Evolutionary conservation across 2,113 vertebrate genomes (phyloP).

Genomic region (Heloderma charlesbogerti): DNA sequence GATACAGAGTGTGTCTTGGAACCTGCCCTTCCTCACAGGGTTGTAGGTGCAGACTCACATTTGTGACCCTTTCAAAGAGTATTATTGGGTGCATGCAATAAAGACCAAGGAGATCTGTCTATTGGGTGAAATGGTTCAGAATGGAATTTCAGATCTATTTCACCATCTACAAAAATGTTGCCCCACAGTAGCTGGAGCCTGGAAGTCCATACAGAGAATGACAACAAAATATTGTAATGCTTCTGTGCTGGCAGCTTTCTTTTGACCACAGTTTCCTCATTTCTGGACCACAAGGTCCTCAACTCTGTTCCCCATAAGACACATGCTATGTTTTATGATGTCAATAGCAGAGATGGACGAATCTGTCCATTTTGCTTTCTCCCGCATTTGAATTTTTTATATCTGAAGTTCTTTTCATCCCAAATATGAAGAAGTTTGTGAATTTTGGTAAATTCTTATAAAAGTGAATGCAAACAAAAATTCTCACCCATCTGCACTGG

Average conservation of each 20-base stretch:
- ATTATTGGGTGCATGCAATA: not conserved
- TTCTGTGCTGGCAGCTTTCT: not conserved
- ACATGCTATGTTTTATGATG: not conserved
- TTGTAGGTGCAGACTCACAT: too few species aligned
- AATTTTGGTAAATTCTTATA: too few species aligned
- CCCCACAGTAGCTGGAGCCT: not conserved
- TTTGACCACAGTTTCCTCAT: not conserved
- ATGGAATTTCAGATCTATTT: not conserved
- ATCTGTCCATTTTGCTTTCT: too few species aligned
- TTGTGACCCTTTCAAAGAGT: not conserved
- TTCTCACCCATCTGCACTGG: too few species aligned
- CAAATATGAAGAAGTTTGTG: too few species aligned
- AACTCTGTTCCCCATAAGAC: not conserved
- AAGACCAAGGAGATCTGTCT: not conserved
- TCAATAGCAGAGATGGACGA: too few species aligned
- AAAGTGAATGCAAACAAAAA: too few species aligned
- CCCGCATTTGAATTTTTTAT: too few species aligned
- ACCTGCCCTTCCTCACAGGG: too few species aligned
- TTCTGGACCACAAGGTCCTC: not conserved
- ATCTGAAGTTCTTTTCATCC: too few species aligned
- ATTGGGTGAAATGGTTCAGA: not conserved
- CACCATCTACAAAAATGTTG: not conserved
- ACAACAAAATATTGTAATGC: not conserved
- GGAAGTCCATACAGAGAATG: not conserved
- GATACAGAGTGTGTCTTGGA: too few species aligned